Conservation (phyloP, 2,888 invertebrate species). For the Athalia circularis region DNA sequence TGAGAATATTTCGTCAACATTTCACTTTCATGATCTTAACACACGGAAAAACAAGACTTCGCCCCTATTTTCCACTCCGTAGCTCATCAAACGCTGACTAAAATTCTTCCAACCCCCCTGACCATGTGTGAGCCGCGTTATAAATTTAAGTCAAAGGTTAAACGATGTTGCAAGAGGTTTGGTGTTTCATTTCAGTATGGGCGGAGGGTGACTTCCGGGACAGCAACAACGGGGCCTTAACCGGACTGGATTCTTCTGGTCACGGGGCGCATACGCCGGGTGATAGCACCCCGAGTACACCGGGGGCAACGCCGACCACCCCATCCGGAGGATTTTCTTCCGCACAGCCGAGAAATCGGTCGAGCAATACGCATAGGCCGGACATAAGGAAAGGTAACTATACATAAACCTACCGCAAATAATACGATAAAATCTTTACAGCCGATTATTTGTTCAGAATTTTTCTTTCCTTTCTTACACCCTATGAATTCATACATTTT, state of each 20-base stretch:
- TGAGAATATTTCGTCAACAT: too few relatives aligned
- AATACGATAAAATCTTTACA: neutral
- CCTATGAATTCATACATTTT: too few relatives aligned
- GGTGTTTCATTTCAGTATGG: constrained; percentile 84
- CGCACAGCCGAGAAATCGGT: constrained; percentile 74
- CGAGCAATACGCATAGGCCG: constrained; percentile 65
- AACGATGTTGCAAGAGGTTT: constrained; percentile 66
- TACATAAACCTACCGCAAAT: neutral
- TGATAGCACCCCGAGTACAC: constrained; percentile 81
- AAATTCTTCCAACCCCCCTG: constrained; percentile 2
- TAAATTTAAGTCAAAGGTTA: constrained; percentile 54
- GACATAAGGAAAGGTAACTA: constrained; percentile 79
- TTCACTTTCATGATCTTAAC: neutral
- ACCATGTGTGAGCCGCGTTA: neutral
- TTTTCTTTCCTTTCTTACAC: neutral
- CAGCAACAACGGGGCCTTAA: constrained; percentile 79
- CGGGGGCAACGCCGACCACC: constrained; percentile 72
- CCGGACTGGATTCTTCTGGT: constrained; percentile 76
- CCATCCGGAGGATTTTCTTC: constrained; percentile 69
- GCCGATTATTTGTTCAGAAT: neutral
- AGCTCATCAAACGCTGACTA: neutral
- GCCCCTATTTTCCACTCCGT: neutral
- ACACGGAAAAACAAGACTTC: neutral
- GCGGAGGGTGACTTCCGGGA: constrained; percentile 93
- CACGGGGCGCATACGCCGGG: constrained; percentile 71